Evolutionary conservation across 1,140 invertebrate species (phyloP), one percentile per base, ranked within the genome.

Genomic region (Drusus annulatus): DNA sequence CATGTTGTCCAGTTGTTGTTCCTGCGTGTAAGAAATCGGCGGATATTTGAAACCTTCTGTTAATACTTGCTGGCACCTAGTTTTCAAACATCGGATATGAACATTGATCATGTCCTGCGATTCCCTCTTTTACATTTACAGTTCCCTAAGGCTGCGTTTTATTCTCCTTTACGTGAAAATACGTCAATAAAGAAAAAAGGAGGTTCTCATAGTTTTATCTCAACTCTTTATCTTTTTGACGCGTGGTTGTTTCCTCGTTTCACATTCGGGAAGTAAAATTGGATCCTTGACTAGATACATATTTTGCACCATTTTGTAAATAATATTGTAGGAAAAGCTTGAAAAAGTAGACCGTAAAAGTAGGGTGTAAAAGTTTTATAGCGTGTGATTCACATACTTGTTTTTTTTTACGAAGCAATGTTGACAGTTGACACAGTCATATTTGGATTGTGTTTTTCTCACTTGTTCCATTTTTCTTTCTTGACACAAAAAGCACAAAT

Each of bases 131-230:
- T 60, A 25, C 3, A 62, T 76, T 62, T 58, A 36, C 56, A 28
- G 54, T 19, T 54, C 71, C 36, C 36, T 45, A 73, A 25, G n/a
- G 73, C 28, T 17, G 45, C 15, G 54, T 76, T 76, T 76, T 76
- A 76, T 76, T 76, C 16, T 21, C n/a, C 54, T 76, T 76, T 63
- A 52, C 68, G 45, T 23, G 45, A 51, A 71, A 71, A 51, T 65
- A 16, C 36, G 17, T 51, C 68, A 71, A 71, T 71, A 71, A 71
- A 71, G 45, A 71, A 69, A 45, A 71, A 50, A 52, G 50, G 62
- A 23, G 45, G 50, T 54, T 25, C 68, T 52, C 45, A 71, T 71
- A 71, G 68, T 50, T 71, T 52, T 71, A 71, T 71, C 21, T 13
- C 19, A 28, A 5, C 5, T 19, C 17, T 51, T 51, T 71, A 71